Base-by-base conservation (phyloP, 2,113 vertebrate species). In the Vireo altiloquus region DNA sequence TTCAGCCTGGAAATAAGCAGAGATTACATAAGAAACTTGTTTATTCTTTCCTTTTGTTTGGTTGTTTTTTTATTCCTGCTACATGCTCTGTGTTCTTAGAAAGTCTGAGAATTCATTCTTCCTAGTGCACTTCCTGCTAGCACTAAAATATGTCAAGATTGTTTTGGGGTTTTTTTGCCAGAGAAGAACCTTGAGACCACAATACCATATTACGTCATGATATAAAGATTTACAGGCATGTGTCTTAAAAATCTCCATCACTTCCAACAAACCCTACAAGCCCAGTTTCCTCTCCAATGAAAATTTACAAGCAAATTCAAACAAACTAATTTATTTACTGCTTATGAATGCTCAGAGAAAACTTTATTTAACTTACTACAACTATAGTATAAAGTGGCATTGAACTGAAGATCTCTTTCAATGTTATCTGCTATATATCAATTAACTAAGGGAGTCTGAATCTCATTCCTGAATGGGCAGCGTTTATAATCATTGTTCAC, bases 1-100 rank as follows among this genome's bases (percentile, higher is more conserved):
- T 74, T 97, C 90, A 91, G 87, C 56, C 82, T 95, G 54, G 68
- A 96, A 94, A 92, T 90, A 66, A 54, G 19, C 56, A 74, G 76
- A 59, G 81, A 93, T 92, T 96, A 92, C 37, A 57, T 49, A 40
- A 94, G 82, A 90, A 95, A 82, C 7, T 65, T 74, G 63, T 87
- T 57, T 81, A 47, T 46, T 64, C 50, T 92, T 90, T 78, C 18
- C 33, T 83, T 87, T 76, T 69, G 60, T 84, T 90, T 63, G 16
- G 7, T 50, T 50, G 7, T 11, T 52, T 61, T 66, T 79, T 82
- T 56, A 56, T 69, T 90, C 39, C 28, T 86, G 30, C 13, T 52
- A 40, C 44, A 11, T 47, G 35, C 13, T 92, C 61, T 92, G n/a
- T 69, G 60, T 87, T 85, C 66, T 50, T 88, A 78, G 44, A 78